Percentiles rank a stretch among this genome's conserved stretches.
phyloP scores from a whole-genome alignment of 2,888 invertebrate genomes.

The Drosophila emarginata region DNA sequence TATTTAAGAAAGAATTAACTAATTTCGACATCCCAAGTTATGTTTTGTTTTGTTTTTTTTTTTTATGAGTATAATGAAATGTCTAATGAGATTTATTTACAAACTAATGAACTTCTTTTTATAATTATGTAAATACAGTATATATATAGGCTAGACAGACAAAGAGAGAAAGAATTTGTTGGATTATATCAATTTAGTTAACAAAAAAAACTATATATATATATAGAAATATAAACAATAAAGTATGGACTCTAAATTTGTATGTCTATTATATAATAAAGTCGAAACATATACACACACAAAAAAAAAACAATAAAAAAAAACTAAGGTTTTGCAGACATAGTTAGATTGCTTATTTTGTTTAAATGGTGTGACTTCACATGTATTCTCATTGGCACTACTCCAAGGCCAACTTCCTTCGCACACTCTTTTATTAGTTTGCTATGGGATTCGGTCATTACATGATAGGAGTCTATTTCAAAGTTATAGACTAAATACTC shows the following conservation, averaged over 20 bases:
- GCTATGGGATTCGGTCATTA: too few species aligned
- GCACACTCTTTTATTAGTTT: too few species aligned
- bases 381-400: too few species aligned
- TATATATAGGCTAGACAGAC: not conserved
- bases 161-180: slow-evolving; percentile 2
- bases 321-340: too few species aligned
- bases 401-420: too few species aligned
- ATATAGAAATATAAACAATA: slow-evolving; percentile 2
- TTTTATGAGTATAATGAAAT: slow-evolving; percentile 39
- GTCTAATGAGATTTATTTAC: slow-evolving; percentile 57
- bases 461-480: too few species aligned
- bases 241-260: slow-evolving; percentile 7
- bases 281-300: slow-evolving; percentile 7
- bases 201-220: not conserved
- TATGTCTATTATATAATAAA: slow-evolving; percentile 14
- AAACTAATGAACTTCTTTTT: slow-evolving; percentile 66
- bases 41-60: slow-evolving; percentile 16
- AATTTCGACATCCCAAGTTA: not conserved
- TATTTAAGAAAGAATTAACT: not conserved
- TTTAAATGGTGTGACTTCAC: too few species aligned
- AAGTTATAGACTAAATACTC: too few species aligned
- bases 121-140: slow-evolving; percentile 7
- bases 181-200: slow-evolving; percentile 1
- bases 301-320: too few species aligned
- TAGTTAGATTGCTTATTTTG: too few species aligned